Conservation (phyloP, 1,140 invertebrate genomes). For the Aphelenchoides fujianensis region DNA sequence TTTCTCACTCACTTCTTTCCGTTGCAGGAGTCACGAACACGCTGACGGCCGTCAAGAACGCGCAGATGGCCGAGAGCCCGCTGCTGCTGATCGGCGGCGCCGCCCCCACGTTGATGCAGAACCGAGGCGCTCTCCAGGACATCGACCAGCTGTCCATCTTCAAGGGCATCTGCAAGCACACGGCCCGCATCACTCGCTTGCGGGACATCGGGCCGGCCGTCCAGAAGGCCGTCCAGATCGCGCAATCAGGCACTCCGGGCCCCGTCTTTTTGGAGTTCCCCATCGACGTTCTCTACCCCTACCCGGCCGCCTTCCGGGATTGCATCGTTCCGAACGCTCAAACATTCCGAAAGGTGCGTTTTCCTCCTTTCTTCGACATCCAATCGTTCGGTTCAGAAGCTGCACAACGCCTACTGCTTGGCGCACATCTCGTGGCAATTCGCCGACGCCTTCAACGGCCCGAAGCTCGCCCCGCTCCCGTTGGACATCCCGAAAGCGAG, state of each 20-base stretch:
- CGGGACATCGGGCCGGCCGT: conserved; percentile 69
- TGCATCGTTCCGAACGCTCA: not conserved
- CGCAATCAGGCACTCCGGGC: conserved; percentile 70
- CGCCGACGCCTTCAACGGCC: conserved; percentile 67
- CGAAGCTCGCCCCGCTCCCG: conserved; percentile 65
- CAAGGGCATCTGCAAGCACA: conserved; percentile 70
- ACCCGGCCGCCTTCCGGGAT: conserved; percentile 61
- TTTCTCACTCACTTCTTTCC: conserved; percentile 6
- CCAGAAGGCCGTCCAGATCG: conserved; percentile 67
- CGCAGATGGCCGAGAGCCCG: conserved; percentile 72
- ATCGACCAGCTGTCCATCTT: conserved; percentile 72
- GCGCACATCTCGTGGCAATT: conserved; percentile 69
- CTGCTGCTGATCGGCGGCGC: conserved; percentile 68
- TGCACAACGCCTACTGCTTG: conserved; percentile 66
- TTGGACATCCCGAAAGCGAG: conserved; percentile 62
- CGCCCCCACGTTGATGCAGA: conserved; percentile 63
- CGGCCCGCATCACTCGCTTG: conserved; percentile 64
- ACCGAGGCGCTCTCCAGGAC: conserved; percentile 70
- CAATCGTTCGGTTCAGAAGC: conserved; percentile 40
- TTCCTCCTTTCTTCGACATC: not conserved
- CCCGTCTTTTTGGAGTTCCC: conserved; percentile 72
- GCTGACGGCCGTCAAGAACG: conserved; percentile 72
- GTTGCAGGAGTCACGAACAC: conserved; percentile 70
- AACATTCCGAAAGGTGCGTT: not conserved
- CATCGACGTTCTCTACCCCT: conserved; percentile 72